Percentiles rank a stretch among this genome's conserved stretches.
These are phyloP conservation scores for Mormoops blainvillei DNA, from an alignment of 2,113 vertebrate species.

Conservation along the genomic window DNA sequence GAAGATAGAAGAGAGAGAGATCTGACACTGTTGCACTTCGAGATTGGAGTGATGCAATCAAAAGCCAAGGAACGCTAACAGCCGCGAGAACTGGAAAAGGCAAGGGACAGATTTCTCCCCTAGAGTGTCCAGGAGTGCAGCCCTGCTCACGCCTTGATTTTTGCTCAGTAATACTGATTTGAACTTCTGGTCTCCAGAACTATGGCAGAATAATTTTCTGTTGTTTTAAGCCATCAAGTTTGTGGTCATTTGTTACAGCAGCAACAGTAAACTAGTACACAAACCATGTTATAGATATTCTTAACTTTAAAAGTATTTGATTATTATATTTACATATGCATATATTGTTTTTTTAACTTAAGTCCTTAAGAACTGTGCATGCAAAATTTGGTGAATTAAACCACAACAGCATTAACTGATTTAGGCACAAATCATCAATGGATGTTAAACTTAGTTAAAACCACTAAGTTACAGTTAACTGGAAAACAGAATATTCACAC, in stretches of 20 bases:
- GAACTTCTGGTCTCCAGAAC: neutral
- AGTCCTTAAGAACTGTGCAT: neutral
- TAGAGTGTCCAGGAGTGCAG: neutral
- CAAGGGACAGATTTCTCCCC: neutral
- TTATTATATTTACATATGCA: neutral
- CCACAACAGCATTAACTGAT: neutral
- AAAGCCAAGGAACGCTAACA: neutral
- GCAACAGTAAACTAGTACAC: neutral
- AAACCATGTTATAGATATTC: neutral
- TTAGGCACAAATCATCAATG: neutral
- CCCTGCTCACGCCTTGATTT: neutral
- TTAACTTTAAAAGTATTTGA: neutral
- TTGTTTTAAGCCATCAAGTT: neutral
- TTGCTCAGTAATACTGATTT: neutral
- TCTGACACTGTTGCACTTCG: neutral
- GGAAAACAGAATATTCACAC: neutral
- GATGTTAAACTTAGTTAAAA: conserved; percentile 20
- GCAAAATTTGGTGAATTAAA: neutral
- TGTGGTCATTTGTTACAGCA: neutral
- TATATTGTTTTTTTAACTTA: neutral
- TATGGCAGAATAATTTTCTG: neutral
- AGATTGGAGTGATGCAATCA: neutral
- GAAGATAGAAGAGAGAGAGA: neutral
- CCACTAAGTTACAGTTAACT: neutral
- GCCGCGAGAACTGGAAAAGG: neutral